Percentiles rank a stretch among this genome's conserved stretches.
Evolutionary conservation across 2,888 invertebrate species (phyloP).

Genomic region (Euzetes globulus): DNA sequence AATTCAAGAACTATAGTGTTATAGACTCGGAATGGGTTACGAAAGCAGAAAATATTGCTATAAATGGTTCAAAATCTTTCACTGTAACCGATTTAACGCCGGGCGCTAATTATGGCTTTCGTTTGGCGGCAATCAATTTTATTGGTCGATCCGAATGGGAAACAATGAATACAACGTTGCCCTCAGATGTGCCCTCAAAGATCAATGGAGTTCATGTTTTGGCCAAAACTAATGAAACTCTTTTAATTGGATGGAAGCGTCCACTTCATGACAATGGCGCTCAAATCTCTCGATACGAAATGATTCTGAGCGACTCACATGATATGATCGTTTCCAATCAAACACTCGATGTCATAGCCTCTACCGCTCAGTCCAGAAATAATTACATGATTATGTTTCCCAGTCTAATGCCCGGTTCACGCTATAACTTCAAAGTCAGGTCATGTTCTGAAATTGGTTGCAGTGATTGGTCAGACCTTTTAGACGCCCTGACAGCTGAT

Average conservation of each 20-base stretch:
- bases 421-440: slow-evolving; percentile 64
- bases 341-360: slow-evolving; percentile 36
- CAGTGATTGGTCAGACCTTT: slow-evolving; percentile 64
- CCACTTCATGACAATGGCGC: slow-evolving; percentile 42
- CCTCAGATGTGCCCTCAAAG: slow-evolving; percentile 42
- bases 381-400: slow-evolving; percentile 62
- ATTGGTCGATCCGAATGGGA: slow-evolving; percentile 41
- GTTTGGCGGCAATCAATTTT: slow-evolving; percentile 41
- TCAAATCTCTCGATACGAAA: slow-evolving; percentile 41
- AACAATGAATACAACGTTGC: slow-evolving; percentile 40
- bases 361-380: slow-evolving; percentile 36
- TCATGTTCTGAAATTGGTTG: slow-evolving; percentile 69
- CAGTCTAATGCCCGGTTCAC: slow-evolving; percentile 66
- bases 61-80: slow-evolving; percentile 37
- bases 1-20: slow-evolving; percentile 37
- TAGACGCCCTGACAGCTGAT: slow-evolving; percentile 73
- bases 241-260: slow-evolving; percentile 43
- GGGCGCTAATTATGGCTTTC: slow-evolving; percentile 41
- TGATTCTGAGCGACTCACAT: slow-evolving; percentile 37
- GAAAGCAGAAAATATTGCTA: slow-evolving; percentile 35
- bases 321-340: slow-evolving; percentile 37
- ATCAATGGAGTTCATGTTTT: slow-evolving; percentile 42
- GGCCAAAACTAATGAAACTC: slow-evolving; percentile 42
- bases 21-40: slow-evolving; percentile 37
- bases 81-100: slow-evolving; percentile 39